Conservation (phyloP, 2,113 vertebrate species). For the Suricata suricatta region DNA sequence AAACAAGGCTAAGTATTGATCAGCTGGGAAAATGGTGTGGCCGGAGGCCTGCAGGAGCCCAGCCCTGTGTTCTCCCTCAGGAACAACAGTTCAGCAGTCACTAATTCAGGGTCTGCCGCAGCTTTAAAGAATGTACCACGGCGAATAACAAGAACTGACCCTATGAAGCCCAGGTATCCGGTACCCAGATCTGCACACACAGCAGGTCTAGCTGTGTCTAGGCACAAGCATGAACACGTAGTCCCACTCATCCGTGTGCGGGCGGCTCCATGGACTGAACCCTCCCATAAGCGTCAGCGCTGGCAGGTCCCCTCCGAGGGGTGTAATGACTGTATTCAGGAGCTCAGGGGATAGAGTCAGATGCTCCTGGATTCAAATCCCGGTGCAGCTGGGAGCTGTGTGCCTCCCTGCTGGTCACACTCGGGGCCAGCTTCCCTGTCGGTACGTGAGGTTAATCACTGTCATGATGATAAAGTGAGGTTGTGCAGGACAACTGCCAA, state of each 20-base stretch:
- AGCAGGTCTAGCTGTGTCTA: not conserved
- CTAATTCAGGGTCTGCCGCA: not conserved
- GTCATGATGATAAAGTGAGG: not conserved
- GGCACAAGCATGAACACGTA: not conserved
- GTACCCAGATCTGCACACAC: not conserved
- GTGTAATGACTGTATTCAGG: not conserved
- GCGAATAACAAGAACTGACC: not conserved
- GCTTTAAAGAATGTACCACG: not conserved
- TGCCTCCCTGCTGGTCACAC: not conserved
- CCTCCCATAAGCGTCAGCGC: no score
- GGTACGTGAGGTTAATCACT: not conserved
- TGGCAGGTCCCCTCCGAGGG: fast-evolving
- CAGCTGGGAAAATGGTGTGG: not conserved
- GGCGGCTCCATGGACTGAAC: no score
- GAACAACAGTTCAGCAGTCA: not conserved
- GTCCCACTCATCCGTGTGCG: not conserved
- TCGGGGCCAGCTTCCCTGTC: not conserved
- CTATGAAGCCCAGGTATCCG: not conserved
- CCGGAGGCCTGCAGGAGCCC: not conserved
- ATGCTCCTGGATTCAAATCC: not conserved
- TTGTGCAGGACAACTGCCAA: not conserved
- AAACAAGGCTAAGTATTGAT: not conserved
- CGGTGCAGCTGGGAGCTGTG: not conserved
- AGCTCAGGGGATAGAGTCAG: not conserved
- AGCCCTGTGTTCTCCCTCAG: not conserved